Base-by-base conservation (phyloP, 2,113 vertebrate genomes). In the Machaerirhynchus nigripectus region DNA sequence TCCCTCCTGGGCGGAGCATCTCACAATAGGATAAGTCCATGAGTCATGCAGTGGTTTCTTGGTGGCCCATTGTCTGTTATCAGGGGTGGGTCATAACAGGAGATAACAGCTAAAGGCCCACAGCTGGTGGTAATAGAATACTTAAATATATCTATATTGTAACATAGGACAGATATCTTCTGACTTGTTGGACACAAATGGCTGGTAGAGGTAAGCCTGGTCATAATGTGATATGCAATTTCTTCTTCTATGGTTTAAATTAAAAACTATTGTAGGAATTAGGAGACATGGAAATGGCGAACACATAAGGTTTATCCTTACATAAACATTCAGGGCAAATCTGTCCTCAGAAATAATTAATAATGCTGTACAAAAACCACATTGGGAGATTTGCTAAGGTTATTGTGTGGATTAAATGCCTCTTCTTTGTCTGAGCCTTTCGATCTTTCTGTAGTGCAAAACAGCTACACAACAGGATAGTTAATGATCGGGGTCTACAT, bases 321-420 rank as follows among this genome's bases (percentile, higher is more conserved):
- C 14, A 57, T 68, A 89, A 87, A 26, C 12, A 68, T 84, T 87
- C 28, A 78, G 60, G 42, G n/a, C 1, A 2, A 87, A 87, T 70
- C 14, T 60, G 9, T 82, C 33, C 22, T 52, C 3, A 0, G 49
- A 87, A 92, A 91, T 89, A 95, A 84, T 88, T 92, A 91, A 71
- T 56, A 84, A 84, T 71, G 24, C 14, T 1, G 1, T 71, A 37
- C 47, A 89, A 77, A 94, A 95, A 52, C 56, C 77, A 71, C 80
- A 44, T 3, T 89, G 69, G 69, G 80, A 91, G 52, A 84, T 46
- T 91, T 95, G 84, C 90, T 94, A 81, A 89, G 40, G 42, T 61
- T 68, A 89, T 82, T 95, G 56, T 78, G 86, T 56, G 77, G 69
- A 90, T 95, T 92, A 95, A 95, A 94, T 60, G 49, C 63, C 47